These are phyloP conservation scores for Phallusia fumigata DNA, from an alignment of 23 tunicate genomes.

Conservation along the genomic window DNA sequence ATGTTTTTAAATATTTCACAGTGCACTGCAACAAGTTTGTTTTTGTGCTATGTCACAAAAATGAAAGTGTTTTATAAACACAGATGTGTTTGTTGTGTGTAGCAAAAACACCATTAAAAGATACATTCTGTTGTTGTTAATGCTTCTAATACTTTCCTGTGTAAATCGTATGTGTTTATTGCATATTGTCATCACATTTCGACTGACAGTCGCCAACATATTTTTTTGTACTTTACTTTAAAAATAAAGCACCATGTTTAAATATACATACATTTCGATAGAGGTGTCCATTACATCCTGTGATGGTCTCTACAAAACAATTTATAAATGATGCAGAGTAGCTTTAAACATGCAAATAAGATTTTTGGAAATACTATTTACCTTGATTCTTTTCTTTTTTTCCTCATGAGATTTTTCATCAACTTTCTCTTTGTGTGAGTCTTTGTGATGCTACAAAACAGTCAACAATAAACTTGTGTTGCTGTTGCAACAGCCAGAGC, in stretches of 20 bases:
- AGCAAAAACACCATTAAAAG: no score
- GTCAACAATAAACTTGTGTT: no score
- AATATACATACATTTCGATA: background rate
- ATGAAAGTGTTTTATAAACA: no score
- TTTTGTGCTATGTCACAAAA: no score
- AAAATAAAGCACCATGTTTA: background rate
- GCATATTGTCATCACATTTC: background rate
- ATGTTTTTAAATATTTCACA: no score
- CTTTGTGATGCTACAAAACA: background rate
- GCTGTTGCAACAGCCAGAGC: no score
- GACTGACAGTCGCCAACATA: background rate
- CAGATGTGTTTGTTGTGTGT: no score
- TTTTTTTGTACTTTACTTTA: no score
- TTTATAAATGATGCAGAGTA: background rate
- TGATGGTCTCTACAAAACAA: background rate
- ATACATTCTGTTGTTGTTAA: no score
- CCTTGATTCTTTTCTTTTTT: background rate
- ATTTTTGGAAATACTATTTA: background rate
- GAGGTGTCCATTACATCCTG: background rate
- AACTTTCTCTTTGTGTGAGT: background rate
- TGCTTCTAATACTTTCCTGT: background rate
- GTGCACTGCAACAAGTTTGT: no score
- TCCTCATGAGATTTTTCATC: background rate
- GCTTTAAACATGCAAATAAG: background rate
- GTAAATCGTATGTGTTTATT: background rate